Evolutionary conservation across 2,888 invertebrate species (phyloP), one percentile per base, ranked within the genome.

Genomic region (Epinotia ramella): DNA sequence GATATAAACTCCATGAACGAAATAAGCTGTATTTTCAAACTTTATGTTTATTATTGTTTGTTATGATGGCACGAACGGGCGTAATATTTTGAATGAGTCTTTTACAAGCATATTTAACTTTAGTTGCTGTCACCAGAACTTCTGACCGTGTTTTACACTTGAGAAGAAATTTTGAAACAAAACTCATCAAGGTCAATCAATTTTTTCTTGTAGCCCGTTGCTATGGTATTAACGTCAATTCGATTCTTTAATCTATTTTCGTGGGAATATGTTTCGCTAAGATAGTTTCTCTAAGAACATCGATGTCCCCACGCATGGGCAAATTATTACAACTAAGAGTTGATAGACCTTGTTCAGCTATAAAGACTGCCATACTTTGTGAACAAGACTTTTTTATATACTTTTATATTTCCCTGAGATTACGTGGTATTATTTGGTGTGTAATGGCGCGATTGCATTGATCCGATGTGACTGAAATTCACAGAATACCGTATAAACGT

Each of bases 281-380:
- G 5, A 13, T 16, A 49, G 6, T 49, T 49, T 5, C 49, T 49
- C 13, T 49, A 5, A 6, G 16, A 49, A 16, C 40, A 40, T 9
- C 40, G 24, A 33, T 6, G 6, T 6, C 33, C 33, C 33, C 33
- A 33, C 33, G 33, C 33, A 40, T 40, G n/a, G n/a, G 16, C 16
- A 16, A 53, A 53, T 9, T 40, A 40, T 40, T 40, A 40, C 40
- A 40, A 40, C 9, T 9, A 40, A 53, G n/a, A 53, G 53, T 53
- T 53, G n/a, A n/a, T n/a, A 7, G n/a, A n/a, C n/a, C 46, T 28
- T n/a, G 33, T 28, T 59, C 44, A 44, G 59, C 59, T 46, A 40
- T n/a, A 24, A 24, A 60, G 59, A 69, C 69, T 69, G 69, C 60
- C 69, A 69, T 69, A 68, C 18, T 69, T 69, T 24, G 16, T 46